phyloP scores from a whole-genome alignment of 1,140 invertebrate genomes.

The Trachymyrmex cornetzi region DNA sequence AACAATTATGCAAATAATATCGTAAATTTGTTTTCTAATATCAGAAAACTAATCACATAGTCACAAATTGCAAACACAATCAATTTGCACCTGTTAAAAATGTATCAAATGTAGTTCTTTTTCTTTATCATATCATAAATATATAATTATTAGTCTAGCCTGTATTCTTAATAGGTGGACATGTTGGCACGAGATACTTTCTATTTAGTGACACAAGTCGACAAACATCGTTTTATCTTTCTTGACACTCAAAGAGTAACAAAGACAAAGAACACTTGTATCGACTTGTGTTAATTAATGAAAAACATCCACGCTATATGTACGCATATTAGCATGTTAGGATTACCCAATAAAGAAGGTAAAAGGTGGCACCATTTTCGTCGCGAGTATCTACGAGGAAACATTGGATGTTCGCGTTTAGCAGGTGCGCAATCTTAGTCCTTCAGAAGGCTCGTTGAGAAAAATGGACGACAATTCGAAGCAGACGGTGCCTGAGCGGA shows the following conservation, averaged over 20 bases:
- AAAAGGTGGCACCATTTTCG: constrained; percentile 5
- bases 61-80: not conserved
- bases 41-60: not conserved
- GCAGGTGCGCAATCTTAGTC: constrained; percentile 33
- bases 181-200: not conserved
- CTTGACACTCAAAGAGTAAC: no score
- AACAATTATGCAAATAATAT: not conserved
- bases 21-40: not conserved
- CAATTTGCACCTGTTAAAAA: not conserved
- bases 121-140: not conserved
- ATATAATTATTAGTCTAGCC: not conserved
- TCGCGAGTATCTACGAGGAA: not conserved
- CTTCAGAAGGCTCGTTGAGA: constrained; percentile 24
- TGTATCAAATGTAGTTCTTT: not conserved
- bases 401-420: constrained; percentile 52
- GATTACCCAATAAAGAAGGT: not conserved
- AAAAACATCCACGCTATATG: not conserved
- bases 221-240: no score
- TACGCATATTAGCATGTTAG: not conserved
- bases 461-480: constrained; percentile 68
- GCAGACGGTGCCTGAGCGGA: constrained; percentile 59
- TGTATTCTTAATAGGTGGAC: not conserved
- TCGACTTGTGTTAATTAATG: no score
- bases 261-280: no score
- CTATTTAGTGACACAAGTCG: no score